phyloP scores from a whole-genome alignment of 2,113 vertebrate species.

The Cygnus buccinator region DNA sequence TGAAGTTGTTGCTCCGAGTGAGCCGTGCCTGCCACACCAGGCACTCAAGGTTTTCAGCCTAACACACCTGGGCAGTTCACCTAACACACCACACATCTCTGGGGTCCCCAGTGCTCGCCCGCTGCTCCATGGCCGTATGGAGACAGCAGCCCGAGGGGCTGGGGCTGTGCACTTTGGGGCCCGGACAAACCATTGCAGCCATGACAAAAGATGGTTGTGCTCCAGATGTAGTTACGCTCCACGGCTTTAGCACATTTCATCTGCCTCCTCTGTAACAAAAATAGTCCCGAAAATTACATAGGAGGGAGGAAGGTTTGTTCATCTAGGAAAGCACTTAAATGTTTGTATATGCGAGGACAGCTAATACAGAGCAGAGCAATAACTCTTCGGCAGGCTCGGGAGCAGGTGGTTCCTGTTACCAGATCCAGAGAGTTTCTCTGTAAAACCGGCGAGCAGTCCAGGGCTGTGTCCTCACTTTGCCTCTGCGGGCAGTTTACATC shows the following conservation, averaged over 20 bases:
- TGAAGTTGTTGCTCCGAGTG: neutral
- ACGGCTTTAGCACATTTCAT: neutral
- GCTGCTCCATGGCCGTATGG: neutral
- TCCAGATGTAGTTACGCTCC: neutral
- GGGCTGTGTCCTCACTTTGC: neutral
- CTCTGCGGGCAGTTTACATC: neutral
- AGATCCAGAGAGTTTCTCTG: neutral
- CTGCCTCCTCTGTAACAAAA: neutral
- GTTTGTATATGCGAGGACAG: neutral
- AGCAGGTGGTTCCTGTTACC: neutral
- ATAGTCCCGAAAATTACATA: neutral
- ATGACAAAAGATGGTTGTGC: neutral
- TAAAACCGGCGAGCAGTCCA: neutral
- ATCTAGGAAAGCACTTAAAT: neutral
- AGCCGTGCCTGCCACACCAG: neutral
- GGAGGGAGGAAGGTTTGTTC: neutral
- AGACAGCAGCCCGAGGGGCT: neutral
- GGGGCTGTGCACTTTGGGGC: neutral
- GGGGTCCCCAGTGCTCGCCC: neutral
- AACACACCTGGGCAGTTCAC: neutral
- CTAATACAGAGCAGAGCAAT: neutral
- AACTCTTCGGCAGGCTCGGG: neutral
- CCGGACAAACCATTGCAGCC: neutral
- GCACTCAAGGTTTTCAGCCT: neutral
- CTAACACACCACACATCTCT: fast-evolving